Conservation (phyloP, 1,140 invertebrate genomes). For the Aphelenchoides besseyi region DNA sequence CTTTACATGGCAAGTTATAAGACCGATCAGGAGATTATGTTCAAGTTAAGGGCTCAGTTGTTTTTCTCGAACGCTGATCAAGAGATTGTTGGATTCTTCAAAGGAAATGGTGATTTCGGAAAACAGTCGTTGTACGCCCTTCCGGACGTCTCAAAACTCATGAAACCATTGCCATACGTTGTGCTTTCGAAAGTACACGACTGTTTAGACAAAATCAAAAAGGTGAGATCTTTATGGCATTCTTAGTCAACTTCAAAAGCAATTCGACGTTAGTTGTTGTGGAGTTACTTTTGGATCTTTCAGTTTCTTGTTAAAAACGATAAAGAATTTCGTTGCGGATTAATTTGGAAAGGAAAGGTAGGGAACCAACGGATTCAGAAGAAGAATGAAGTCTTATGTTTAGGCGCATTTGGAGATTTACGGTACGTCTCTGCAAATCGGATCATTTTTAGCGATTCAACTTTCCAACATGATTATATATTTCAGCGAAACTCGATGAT, state of each 20-base stretch:
- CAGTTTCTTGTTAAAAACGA: constrained; percentile 57
- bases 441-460: too few relatives aligned
- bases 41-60: constrained; percentile 48
- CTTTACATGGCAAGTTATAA: constrained; percentile 28
- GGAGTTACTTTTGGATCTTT: too few relatives aligned
- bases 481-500: constrained; percentile 38
- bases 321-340: constrained; percentile 46
- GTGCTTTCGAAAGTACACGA: constrained; percentile 60
- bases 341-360: constrained; percentile 54
- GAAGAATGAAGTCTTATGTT: neutral
- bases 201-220: constrained; percentile 55
- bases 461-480: constrained; percentile 24
- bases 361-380: too few relatives aligned
- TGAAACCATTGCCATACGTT: constrained; percentile 61
- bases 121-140: constrained; percentile 55
- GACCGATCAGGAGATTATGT: too few relatives aligned
- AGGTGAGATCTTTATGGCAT: too few relatives aligned
- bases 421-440: constrained; percentile 27
- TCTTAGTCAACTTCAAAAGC: too few relatives aligned
- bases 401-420: constrained; percentile 41
- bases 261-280: too few relatives aligned
- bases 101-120: constrained; percentile 61
- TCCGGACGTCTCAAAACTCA: constrained; percentile 55
- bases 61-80: constrained; percentile 57
- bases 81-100: constrained; percentile 61